Percentiles rank a stretch among this genome's conserved stretches.
phyloP scores from a whole-genome alignment of 2,888 invertebrate species.

The Rapana venosa region DNA sequence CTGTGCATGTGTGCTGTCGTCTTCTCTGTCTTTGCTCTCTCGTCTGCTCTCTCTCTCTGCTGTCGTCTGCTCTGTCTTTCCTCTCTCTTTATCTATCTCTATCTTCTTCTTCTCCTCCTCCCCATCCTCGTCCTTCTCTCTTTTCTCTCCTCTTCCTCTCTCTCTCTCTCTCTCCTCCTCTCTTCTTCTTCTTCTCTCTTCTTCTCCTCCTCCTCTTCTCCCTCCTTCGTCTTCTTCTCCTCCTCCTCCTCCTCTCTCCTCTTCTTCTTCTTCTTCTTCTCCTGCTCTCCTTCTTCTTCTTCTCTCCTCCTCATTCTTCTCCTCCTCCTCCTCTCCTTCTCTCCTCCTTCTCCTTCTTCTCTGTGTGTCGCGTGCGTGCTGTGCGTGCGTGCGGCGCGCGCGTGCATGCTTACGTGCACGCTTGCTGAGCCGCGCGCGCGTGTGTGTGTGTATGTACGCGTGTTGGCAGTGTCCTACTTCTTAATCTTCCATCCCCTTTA shows the following conservation, averaged over 20 bases:
- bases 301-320: neutral
- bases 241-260: neutral
- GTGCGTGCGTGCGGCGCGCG: conserved; percentile 18
- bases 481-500: too few relatives aligned
- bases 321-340: neutral
- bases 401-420: neutral
- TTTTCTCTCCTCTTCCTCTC: neutral
- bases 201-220: neutral
- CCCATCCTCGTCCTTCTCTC: neutral
- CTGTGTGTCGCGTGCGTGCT: neutral
- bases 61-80: neutral
- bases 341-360: neutral
- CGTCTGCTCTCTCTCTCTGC: neutral
- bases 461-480: neutral
- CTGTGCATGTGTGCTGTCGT: neutral
- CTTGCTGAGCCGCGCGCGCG: neutral
- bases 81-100: conserved; percentile 20
- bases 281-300: neutral
- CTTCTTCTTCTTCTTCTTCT: neutral
- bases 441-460: conserved; percentile 1
- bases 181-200: neutral
- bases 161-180: neutral
- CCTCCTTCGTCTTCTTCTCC: neutral
- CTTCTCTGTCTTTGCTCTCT: neutral
- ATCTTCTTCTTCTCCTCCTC: neutral